Evolutionary conservation across 2,888 invertebrate species (phyloP).

Genomic region (Geophilus truncorum): DNA sequence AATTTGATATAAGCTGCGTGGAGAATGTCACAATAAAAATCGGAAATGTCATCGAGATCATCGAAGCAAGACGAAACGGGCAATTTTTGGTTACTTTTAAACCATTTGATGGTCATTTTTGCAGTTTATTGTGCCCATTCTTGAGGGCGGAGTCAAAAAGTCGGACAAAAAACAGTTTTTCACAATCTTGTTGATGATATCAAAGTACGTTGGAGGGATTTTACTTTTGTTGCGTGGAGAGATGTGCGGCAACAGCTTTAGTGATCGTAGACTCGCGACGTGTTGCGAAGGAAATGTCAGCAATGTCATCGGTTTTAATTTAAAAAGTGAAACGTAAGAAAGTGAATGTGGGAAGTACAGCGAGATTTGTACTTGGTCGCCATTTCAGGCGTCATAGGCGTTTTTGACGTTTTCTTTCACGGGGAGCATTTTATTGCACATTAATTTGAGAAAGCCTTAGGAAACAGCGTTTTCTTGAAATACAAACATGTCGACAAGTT

Average conservation of each 20-base stretch:
- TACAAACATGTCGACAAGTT: conserved; percentile 17
- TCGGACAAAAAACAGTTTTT: not conserved
- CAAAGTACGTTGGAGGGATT: not conserved
- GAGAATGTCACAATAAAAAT: not conserved
- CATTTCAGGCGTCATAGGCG: not conserved
- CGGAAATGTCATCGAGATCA: not conserved
- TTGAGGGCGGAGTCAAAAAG: not conserved
- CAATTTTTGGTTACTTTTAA: not conserved
- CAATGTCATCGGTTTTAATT: not conserved
- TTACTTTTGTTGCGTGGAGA: not conserved
- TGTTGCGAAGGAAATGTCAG: too few relatives aligned
- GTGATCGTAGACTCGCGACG: not conserved
- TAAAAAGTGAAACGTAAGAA: not conserved
- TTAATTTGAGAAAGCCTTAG: not conserved
- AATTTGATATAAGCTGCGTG: not conserved
- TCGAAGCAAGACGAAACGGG: not conserved
- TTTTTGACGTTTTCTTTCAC: not conserved
- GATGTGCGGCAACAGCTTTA: not conserved
- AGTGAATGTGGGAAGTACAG: not conserved
- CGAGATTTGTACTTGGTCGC: not conserved
- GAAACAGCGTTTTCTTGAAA: not conserved
- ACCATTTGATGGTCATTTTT: not conserved
- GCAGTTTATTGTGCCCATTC: not conserved
- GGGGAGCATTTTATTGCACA: not conserved
- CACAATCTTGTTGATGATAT: conserved; percentile 2